Conservation (phyloP, 2,888 invertebrate species). For the Physocephala rufipes region DNA sequence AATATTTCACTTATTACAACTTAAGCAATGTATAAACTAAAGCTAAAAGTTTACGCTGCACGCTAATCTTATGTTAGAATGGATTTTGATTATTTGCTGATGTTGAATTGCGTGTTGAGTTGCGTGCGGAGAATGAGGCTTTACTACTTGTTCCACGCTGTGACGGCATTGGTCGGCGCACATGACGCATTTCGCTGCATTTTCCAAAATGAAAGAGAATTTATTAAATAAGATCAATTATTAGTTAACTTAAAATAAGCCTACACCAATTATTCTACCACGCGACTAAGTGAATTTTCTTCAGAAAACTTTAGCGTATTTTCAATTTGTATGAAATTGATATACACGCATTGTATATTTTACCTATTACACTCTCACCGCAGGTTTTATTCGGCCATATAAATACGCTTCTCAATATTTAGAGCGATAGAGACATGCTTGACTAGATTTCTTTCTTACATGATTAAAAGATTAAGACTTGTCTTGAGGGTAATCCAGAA, state of each 20-base stretch:
- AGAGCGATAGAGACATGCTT: no score
- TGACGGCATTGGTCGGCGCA: slow-evolving; percentile 70
- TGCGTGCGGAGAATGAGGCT: slow-evolving; percentile 69
- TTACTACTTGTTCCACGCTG: slow-evolving; percentile 69
- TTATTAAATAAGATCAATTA: background rate
- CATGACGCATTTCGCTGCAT: slow-evolving; percentile 72
- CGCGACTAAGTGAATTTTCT: no score
- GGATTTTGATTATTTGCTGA: slow-evolving; percentile 68
- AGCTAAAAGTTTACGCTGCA: slow-evolving; percentile 69
- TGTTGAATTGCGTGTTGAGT: slow-evolving; percentile 68
- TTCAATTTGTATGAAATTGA: no score
- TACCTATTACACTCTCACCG: no score
- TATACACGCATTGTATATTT: no score
- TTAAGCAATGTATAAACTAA: slow-evolving; percentile 71
- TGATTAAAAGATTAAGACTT: no score
- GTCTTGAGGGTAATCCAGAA: no score
- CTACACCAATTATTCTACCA: background rate
- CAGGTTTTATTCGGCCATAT: no score
- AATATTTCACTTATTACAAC: slow-evolving; percentile 61
- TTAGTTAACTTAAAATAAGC: background rate
- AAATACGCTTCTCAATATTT: no score
- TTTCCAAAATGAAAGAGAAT: background rate
- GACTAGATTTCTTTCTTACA: no score
- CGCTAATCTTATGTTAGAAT: slow-evolving; percentile 72
- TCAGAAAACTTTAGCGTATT: no score